phyloP scores from a whole-genome alignment of 1,140 invertebrate genomes.

The Campoletis sonorensis region DNA sequence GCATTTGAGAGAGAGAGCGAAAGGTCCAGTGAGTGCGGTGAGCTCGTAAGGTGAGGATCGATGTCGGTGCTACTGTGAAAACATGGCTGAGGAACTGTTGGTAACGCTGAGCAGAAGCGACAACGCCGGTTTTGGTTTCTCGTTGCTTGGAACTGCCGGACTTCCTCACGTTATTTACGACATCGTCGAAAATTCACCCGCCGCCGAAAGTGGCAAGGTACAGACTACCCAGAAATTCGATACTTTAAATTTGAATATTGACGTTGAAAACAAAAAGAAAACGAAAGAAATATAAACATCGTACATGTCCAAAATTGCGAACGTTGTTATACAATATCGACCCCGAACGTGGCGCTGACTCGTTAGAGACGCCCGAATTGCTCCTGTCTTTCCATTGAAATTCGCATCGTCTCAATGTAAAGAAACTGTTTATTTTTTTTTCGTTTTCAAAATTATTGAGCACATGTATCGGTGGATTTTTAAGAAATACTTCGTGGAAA shows the following conservation, averaged over 20 bases:
- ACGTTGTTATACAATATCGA: constrained; percentile 38
- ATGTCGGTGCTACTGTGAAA: constrained; percentile 69
- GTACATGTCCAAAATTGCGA: constrained; percentile 54
- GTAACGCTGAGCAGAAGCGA: constrained; percentile 89
- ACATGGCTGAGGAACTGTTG: constrained; percentile 91
- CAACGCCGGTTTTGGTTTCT: constrained; percentile 91
- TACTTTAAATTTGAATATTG: neutral
- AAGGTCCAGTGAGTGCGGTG: constrained; percentile 53
- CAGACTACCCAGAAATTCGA: neutral
- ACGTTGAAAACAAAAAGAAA: too few species aligned
- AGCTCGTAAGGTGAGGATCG: constrained; percentile 59
- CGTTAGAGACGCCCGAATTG: neutral
- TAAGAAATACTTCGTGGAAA: too few species aligned
- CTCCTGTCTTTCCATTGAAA: neutral
- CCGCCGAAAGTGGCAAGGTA: constrained; percentile 92
- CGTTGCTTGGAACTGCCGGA: constrained; percentile 89
- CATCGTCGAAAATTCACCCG: constrained; percentile 93
- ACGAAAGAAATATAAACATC: too few species aligned
- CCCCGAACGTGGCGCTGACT: neutral
- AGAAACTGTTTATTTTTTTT: neutral
- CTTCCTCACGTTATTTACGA: constrained; percentile 94
- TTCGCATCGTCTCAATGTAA: neutral
- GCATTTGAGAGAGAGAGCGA: constrained; percentile 52
- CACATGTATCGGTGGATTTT: too few species aligned
- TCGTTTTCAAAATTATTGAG: too few species aligned